Conservation (phyloP, 2,888 invertebrate genomes). For the Exocentrus adspersus region DNA sequence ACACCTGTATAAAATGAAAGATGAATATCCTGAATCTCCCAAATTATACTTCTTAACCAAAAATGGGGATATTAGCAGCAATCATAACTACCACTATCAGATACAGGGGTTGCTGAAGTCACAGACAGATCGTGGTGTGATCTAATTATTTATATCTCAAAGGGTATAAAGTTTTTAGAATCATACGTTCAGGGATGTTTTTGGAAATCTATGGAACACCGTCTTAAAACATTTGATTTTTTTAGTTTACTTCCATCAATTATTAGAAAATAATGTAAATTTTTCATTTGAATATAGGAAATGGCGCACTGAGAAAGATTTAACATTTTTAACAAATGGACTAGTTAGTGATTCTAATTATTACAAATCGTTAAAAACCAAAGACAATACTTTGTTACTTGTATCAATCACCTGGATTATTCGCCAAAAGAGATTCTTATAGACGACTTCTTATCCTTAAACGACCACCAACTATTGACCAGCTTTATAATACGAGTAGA, state of each 20-base stretch:
- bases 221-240: slow-evolving; percentile 15
- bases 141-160: slow-evolving; percentile 15
- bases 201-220: slow-evolving; percentile 6
- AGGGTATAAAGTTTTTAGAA: slow-evolving; percentile 14
- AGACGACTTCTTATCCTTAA: neutral
- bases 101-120: slow-evolving; percentile 20
- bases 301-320: slow-evolving; percentile 9
- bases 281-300: neutral
- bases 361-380: neutral
- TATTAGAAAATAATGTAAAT: neutral
- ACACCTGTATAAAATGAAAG: neutral
- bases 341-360: slow-evolving; percentile 8
- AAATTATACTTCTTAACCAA: slow-evolving; percentile 11
- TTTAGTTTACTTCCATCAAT: slow-evolving; percentile 9
- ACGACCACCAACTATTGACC: neutral
- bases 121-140: slow-evolving; percentile 23
- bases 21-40: neutral
- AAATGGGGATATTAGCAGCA: slow-evolving; percentile 1
- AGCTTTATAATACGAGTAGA: neutral
- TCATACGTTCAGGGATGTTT: neutral
- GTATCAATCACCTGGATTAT: neutral
- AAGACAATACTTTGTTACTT: neutral
- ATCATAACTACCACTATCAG: slow-evolving; percentile 15
- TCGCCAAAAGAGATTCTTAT: neutral
- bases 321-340: slow-evolving; percentile 13